These are phyloP conservation scores for Clostera curtula DNA, from an alignment of 2,888 invertebrate species.

Conservation along the genomic window DNA sequence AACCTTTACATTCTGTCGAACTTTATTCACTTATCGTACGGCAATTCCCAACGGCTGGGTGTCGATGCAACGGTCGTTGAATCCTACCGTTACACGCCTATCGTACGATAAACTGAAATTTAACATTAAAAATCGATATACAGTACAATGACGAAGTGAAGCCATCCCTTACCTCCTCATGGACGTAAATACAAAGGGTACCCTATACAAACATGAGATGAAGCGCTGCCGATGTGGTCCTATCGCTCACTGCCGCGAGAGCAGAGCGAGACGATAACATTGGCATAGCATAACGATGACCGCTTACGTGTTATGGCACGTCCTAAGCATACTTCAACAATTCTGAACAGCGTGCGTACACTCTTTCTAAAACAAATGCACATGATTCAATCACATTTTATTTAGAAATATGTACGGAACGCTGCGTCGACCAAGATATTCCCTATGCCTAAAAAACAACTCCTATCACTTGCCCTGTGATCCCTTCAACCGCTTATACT, in stretches of 20 bases:
- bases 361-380: background rate
- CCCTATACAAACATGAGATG: slow-evolving; percentile 28
- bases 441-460: slow-evolving; percentile 31
- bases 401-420: slow-evolving; percentile 6
- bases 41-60: slow-evolving; percentile 2
- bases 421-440: slow-evolving; percentile 21
- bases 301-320: slow-evolving; percentile 42
- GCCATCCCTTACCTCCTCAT: slow-evolving; percentile 21
- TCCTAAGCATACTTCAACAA: slow-evolving; percentile 30
- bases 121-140: slow-evolving; percentile 10
- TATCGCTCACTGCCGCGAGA: background rate
- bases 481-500: slow-evolving; percentile 67
- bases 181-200: slow-evolving; percentile 39
- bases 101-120: slow-evolving; percentile 20
- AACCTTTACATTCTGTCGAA: slow-evolving; percentile 15
- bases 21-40: slow-evolving; percentile 18
- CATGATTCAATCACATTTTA: background rate
- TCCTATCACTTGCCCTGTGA: slow-evolving; percentile 50
- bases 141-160: slow-evolving; percentile 19
- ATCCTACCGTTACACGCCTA: slow-evolving; percentile 15
- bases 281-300: slow-evolving; percentile 2
- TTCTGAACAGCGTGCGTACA: slow-evolving; percentile 8
- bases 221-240: slow-evolving; percentile 7
- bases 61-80: slow-evolving; percentile 6
- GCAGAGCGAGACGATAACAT: background rate